Conservation (phyloP, 1,140 invertebrate genomes). For the Rhyzopertha dominica region DNA sequence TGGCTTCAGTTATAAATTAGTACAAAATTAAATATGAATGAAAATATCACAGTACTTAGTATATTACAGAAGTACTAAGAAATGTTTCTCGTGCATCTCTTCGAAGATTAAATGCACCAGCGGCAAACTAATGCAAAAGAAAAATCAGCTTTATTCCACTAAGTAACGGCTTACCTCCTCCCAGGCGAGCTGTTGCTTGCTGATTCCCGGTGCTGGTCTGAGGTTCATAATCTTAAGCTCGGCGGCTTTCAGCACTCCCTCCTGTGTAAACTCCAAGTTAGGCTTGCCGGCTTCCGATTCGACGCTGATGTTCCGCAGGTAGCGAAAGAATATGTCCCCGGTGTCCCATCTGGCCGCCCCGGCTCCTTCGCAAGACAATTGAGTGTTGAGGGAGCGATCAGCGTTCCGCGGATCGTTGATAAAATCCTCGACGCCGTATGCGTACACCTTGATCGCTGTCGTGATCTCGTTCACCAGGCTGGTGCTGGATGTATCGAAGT, state of each 20-base stretch:
- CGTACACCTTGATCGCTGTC: slow-evolving; percentile 85
- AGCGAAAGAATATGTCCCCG: slow-evolving; percentile 69
- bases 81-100: too few species aligned
- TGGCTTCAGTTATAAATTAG: too few species aligned
- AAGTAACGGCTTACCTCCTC: slow-evolving; percentile 66
- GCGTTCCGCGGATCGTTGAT: slow-evolving; percentile 66
- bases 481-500: slow-evolving; percentile 81
- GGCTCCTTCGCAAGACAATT: slow-evolving; percentile 71
- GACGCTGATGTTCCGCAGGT: slow-evolving; percentile 78
- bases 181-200: slow-evolving; percentile 78
- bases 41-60: too few species aligned
- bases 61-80: too few species aligned
- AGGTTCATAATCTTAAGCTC: slow-evolving; percentile 93
- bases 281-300: slow-evolving; percentile 73
- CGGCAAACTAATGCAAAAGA: too few species aligned
- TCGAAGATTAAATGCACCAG: too few species aligned
- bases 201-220: slow-evolving; percentile 60
- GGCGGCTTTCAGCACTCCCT: slow-evolving; percentile 79
- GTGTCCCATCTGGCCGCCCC: slow-evolving; percentile 73
- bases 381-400: slow-evolving; percentile 69
- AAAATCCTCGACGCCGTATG: slow-evolving; percentile 84
- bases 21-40: too few species aligned
- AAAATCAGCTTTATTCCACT: not conserved
- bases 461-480: slow-evolving; percentile 80
- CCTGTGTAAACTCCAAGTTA: slow-evolving; percentile 80